Evolutionary conservation across 2,797 vertebrate genomes (phyloP).

Genomic region (Arctocebus calabarensis): DNA sequence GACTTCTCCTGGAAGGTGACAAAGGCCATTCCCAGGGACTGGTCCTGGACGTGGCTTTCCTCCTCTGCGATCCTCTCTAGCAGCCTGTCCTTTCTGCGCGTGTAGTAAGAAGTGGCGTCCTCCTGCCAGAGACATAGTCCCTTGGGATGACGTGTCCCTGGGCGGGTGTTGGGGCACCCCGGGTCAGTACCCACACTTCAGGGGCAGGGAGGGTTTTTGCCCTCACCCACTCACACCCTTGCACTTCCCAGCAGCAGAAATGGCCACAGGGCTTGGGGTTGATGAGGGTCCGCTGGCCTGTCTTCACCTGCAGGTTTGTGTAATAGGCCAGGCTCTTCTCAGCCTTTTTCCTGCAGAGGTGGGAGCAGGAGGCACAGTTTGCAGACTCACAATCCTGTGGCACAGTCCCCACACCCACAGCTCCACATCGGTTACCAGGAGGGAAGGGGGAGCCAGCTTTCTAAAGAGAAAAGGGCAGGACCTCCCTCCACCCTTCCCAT

Average conservation of each 20-base stretch:
- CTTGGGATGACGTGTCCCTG: accelerated
- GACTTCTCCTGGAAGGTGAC: conserved; percentile 94
- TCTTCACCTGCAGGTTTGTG: conserved; percentile 86
- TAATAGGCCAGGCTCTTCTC: conserved; percentile 95
- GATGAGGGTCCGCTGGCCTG: conserved; percentile 88
- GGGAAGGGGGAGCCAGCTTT: neutral
- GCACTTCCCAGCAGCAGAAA: conserved; percentile 91
- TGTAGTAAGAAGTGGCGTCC: conserved; percentile 95
- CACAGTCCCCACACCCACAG: accelerated
- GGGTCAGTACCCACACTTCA: accelerated
- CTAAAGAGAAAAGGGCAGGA: neutral
- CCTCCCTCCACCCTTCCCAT: neutral
- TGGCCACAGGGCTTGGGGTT: conserved; percentile 91
- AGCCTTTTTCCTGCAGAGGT: conserved; percentile 89
- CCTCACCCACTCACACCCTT: conserved; percentile 88
- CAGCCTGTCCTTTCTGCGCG: conserved; percentile 87
- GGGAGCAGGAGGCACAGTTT: accelerated
- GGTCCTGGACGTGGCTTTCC: conserved; percentile 84
- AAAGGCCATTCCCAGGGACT: conserved; percentile 95
- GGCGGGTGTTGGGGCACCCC: accelerated
- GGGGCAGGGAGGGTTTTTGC: accelerated
- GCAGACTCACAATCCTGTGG: neutral
- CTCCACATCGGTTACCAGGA: no score
- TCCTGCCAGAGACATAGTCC: conserved; percentile 87
- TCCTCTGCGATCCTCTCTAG: conserved; percentile 88